These are phyloP conservation scores for Malurus elegans DNA, from an alignment of 2,113 vertebrate species.

Conservation along the genomic window DNA sequence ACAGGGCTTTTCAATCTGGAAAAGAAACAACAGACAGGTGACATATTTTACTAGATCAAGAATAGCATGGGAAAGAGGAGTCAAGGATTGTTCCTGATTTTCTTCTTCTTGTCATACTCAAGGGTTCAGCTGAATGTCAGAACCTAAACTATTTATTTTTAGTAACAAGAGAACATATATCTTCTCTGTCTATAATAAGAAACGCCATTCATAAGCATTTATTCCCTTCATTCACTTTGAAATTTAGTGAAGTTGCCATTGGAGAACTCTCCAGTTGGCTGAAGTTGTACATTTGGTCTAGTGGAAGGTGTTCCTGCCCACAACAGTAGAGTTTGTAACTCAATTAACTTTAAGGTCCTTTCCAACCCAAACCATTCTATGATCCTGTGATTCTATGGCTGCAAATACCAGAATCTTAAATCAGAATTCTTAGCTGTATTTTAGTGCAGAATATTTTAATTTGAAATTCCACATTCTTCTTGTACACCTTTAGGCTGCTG, in stretches of 20 bases:
- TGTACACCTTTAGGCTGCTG: not conserved
- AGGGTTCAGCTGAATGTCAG: not conserved
- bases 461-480: not conserved
- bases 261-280: not conserved
- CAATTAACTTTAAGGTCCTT: not conserved
- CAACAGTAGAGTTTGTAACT: not conserved
- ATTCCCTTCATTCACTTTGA: not conserved
- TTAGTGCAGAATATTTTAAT: not conserved
- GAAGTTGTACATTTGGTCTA: not conserved
- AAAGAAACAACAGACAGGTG: not conserved
- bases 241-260: not conserved
- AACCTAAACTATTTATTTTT: not conserved
- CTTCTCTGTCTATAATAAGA: not conserved
- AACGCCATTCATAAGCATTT: not conserved
- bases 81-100: not conserved
- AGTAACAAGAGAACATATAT: not conserved
- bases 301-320: not conserved
- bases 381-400: not conserved
- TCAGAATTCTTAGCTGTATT: not conserved
- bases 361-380: not conserved
- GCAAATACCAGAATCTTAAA: not conserved
- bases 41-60: not conserved
- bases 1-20: not conserved
- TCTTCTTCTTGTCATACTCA: not conserved
- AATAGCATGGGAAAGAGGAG: not conserved